Evolutionary conservation across 2,797 vertebrate species (phyloP), one percentile per base, ranked within the genome.

Genomic region (Cheirogaleus major): DNA sequence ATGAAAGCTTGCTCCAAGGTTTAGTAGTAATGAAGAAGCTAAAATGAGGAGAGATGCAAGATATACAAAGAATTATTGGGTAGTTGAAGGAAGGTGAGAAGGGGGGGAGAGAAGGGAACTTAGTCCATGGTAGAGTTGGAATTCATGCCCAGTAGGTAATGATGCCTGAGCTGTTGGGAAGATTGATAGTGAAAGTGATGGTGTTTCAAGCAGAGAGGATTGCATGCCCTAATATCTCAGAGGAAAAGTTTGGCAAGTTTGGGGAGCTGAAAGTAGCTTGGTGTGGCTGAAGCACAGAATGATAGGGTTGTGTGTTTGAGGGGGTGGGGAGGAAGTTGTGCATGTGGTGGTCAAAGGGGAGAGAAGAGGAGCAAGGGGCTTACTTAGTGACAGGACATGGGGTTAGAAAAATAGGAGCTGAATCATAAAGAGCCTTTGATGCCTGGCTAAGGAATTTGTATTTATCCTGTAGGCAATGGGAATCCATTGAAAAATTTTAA

Each of bases 401-500:
- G 63, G 25, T 55, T 83, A 8, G 59, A 59, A 27, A 38, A 65
- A 50, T 59, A 50, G 38, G 50, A 70, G 1, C n/a, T 45, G 9
- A 50, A 78, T 94, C 48, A 7, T 89, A 38, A 91, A 89, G 41
- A 95, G 1, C 20, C 27, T 84, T 82, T 82, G 75, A 43, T 59
- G 8, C 27, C 18, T 63, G 20, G 14, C 13, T 87, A 6, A 79
- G 75, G 82, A 89, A 65, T 94, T 87, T 84, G 69, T 48, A 83
- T 89, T 84, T 93, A 55, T 69, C 8, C 8, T 70, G 9, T 55
- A 73, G 78, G 27, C 52, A 72, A 1, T 69, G 35, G 61, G 12
- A 78, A 50, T 61, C 50, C 38, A 12, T 14, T 82, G n/a, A 61
- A 86, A 22, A 45, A 89, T 89, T 91, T 94, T 76, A 94, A 89